A percentile compares a stretch with the other conserved stretches of the same genome.
These are phyloP conservation scores for Megalonaias nervosa DNA, from an alignment of 1,140 invertebrate genomes.

Conservation along the genomic window DNA sequence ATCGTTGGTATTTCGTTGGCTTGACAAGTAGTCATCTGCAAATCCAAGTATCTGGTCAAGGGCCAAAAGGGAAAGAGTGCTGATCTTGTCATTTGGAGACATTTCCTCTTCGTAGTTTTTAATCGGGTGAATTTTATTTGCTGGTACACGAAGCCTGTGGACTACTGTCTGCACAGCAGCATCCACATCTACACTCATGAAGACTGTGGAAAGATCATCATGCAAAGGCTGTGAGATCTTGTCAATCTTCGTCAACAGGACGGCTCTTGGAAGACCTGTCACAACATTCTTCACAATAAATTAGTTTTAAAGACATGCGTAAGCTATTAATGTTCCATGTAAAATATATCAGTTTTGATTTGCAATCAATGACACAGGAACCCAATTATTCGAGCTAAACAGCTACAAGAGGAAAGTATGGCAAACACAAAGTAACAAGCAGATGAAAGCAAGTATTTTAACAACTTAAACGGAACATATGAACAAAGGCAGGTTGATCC, in stretches of 20 bases:
- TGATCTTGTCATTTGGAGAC: slow-evolving; percentile 15
- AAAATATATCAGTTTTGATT: too few species aligned
- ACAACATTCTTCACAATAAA: background rate
- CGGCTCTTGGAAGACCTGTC: slow-evolving; percentile 27
- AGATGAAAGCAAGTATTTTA: too few species aligned
- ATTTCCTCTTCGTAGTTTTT: slow-evolving; percentile 32
- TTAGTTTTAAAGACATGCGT: too few species aligned
- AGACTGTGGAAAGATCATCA: slow-evolving; percentile 12
- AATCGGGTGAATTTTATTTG: slow-evolving; percentile 21
- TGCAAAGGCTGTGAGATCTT: slow-evolving; percentile 9
- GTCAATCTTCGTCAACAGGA: slow-evolving; percentile 37
- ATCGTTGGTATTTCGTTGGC: too few species aligned
- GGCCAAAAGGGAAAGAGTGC: slow-evolving; percentile 10
- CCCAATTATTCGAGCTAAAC: too few species aligned
- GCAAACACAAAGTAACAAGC: too few species aligned
- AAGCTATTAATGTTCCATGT: too few species aligned
- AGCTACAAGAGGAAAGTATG: too few species aligned
- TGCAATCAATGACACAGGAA: too few species aligned
- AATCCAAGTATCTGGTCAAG: slow-evolving; percentile 22
- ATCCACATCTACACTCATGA: slow-evolving; percentile 11
- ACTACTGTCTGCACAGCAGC: slow-evolving; percentile 21
- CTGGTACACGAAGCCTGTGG: slow-evolving; percentile 23
- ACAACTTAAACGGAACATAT: too few species aligned
- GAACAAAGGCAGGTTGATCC: too few species aligned
- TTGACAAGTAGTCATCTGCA: slow-evolving; percentile 25